Evolutionary conservation across 2,888 invertebrate genomes (phyloP), one percentile per base, ranked within the genome.

Genomic region (Dinocampus coccinellae): DNA sequence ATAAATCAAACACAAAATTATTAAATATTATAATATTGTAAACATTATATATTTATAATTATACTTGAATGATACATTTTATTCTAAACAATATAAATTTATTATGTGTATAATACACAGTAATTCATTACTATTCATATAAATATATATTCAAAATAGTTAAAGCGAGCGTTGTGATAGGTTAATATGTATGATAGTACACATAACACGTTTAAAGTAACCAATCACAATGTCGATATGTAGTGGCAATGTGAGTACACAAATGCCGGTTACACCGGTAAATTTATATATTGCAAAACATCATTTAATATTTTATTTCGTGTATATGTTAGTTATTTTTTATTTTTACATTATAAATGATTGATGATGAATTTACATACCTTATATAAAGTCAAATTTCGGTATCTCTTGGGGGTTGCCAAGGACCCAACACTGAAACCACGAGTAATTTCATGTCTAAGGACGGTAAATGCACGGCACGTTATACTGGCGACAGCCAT

Each of bases 401-500:
- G 79, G 72, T 81, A 83, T 29, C 76, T 83, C 61, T 81, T 81
- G 47, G 83, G 79, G 33, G 82, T 77, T 36, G 81, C 73, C 70
- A 84, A 67, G 72, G 83, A 81, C 63, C 81, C 80, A 72, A 83
- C 81, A 72, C 80, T 78, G 69, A 85, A 73, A 72, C 82, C 82
- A 76, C 85, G 84, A 74, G 79, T 80, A 69, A 84, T 78, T 73
- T 85, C 85, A 75, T 79, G 81, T 72, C 83, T 78, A 39, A 83
- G 78, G 67, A 83, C 76, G 74, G 79, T 77, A 53, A 84, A 77
- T 57, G 82, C 79, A 61, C 85, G 83, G 75, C 81, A 82, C 76
- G 82, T 82, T 39, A 81, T 82, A 76, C 82, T 82, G 73, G 78
- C 78, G 71, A 79, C 78, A 76, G 84, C 84, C 86, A 86, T 86